phyloP scores from a whole-genome alignment of 2,888 invertebrate genomes.

The Galerucella pusilla region DNA sequence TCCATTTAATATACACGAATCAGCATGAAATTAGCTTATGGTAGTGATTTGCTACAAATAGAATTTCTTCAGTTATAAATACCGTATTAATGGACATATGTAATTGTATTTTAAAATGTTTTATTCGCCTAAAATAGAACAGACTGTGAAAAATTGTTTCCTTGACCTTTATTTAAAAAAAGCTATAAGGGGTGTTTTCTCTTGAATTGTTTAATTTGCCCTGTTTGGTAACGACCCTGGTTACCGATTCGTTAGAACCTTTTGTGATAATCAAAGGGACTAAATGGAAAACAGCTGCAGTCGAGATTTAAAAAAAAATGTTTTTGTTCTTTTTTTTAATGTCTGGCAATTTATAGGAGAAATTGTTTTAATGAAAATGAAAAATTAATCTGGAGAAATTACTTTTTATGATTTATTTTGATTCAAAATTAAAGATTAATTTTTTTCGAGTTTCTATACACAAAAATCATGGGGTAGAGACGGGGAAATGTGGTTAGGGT shows the following conservation, averaged over 20 bases:
- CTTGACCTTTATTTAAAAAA: not conserved
- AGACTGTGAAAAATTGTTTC: no score
- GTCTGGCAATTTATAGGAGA: not conserved
- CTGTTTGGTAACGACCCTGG: not conserved
- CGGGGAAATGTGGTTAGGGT: no score
- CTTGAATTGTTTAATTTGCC: not conserved
- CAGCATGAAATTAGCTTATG: no score
- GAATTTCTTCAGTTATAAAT: no score
- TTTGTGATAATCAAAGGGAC: conserved; percentile 11
- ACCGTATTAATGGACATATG: no score
- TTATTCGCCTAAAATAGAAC: no score
- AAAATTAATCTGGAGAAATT: not conserved
- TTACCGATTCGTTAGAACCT: conserved; percentile 7
- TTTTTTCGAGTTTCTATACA: not conserved
- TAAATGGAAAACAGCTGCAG: conserved; percentile 18
- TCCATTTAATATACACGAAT: no score
- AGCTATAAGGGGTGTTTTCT: not conserved
- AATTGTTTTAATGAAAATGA: conserved; percentile 5
- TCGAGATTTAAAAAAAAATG: conserved; percentile 10
- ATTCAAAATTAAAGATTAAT: not conserved
- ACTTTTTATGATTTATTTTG: not conserved
- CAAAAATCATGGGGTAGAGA: no score
- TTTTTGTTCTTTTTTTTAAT: conserved; percentile 7
- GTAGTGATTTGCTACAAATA: no score
- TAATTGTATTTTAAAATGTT: no score